Evolutionary conservation across 2,113 vertebrate genomes (phyloP), one percentile per base, ranked within the genome.

Genomic region (Macaca mulatta): DNA sequence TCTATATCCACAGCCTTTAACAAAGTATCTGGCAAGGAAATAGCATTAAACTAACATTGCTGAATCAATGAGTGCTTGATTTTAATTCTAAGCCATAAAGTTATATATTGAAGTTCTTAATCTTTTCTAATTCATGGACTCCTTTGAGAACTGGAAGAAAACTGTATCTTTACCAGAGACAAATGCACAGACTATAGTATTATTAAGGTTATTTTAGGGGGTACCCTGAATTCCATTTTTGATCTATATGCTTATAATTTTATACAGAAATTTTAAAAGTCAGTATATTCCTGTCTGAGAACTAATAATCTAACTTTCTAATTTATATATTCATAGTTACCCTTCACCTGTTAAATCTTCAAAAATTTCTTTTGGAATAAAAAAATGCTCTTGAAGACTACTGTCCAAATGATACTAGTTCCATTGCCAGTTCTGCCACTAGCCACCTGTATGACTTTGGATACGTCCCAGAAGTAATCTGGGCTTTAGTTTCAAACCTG

Each of bases 341-440:
- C 90, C 83, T 87, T 93, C 93, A 92, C 18, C 70, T 90, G 27
- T 78, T 78, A 87, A 69, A 32, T 10, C 35, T 93, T 61, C 82
- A 72, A 92, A 94, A 84, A 85, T 94, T 55, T 81, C 38, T 88
- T 92, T 96, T 88, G 72, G 50, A 95, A 95, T 74, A 25, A 94
- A 90, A 90, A 89, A 89, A 69, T 93, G 23, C 7, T 84, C 80
- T 91, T 52, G n/a, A 90, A 78, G 72, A 52, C 50, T 82, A 85
- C 40, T 57, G 78, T 67, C 64, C 72, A 95, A 94, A 94, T 82
- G 78, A 84, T 38, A 64, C 2, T 38, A 22, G 23, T 85, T 88
- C 13, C 22, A 50, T 70, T 88, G 74, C 57, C 72, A 92, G 45
- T 45, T 90, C 67, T 95, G n/a, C 69, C 72, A 85, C 64, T 81